Evolutionary conservation across 2,797 vertebrate genomes (phyloP).

Genomic region (Melopsittacus undulatus): DNA sequence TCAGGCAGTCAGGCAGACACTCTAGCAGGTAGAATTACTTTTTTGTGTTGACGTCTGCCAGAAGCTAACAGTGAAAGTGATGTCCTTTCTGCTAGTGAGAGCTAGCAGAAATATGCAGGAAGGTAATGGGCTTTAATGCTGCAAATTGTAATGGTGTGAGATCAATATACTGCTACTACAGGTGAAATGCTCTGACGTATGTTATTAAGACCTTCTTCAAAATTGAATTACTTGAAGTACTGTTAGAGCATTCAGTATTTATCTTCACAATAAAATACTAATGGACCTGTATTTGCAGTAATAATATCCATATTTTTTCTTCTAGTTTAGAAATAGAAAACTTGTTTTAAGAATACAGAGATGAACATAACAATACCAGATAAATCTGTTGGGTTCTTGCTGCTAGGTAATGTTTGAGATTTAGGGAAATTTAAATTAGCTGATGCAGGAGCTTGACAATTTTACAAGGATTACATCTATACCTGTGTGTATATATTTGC

Average conservation of each 20-base stretch:
- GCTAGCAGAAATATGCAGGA: slow-evolving; percentile 46
- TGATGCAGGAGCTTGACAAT: neutral
- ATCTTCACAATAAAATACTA: slow-evolving; percentile 69
- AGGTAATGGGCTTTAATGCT: slow-evolving; percentile 77
- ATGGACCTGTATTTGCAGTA: slow-evolving; percentile 49
- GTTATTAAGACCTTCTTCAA: slow-evolving; percentile 77
- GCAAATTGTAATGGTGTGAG: slow-evolving; percentile 75
- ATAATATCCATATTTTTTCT: slow-evolving; percentile 27
- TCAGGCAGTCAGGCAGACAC: slow-evolving; percentile 75
- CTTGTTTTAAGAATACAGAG: neutral
- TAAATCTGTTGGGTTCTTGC: neutral
- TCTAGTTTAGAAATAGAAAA: slow-evolving; percentile 22
- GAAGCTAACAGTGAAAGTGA: slow-evolving; percentile 74
- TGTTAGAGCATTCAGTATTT: slow-evolving; percentile 57
- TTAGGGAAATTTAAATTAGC: neutral
- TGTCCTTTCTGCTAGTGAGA: slow-evolving; percentile 70
- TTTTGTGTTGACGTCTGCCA: slow-evolving; percentile 75
- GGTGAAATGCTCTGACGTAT: slow-evolving; percentile 76
- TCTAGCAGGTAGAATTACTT: slow-evolving; percentile 75
- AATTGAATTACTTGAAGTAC: slow-evolving; percentile 63
- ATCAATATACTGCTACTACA: slow-evolving; percentile 80
- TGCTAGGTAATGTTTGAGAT: neutral
- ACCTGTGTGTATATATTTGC: neutral
- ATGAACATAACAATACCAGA: neutral
- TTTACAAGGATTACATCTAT: neutral